Evolutionary conservation across 2,113 vertebrate genomes (phyloP), one percentile per base, ranked within the genome.

Genomic region (Amphiprion ocellaris): DNA sequence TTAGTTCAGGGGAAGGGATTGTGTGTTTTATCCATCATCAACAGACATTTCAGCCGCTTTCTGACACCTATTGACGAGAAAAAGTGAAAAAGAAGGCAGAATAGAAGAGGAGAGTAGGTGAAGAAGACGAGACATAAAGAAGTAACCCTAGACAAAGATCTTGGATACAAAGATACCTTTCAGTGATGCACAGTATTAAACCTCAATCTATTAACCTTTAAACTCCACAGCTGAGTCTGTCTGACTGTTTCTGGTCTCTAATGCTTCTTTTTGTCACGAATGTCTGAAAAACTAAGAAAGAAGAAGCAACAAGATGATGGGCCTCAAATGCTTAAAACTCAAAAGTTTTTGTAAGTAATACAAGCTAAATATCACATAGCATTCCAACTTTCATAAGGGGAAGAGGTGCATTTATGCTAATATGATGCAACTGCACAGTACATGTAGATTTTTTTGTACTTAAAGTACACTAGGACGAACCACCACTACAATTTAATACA

Each of bases 211-310:
- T 66, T 62, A 66, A 83, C 78, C 77, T 86, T 72, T 59, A 44
- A 77, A 33, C 50, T 69, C 14, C 46, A 50, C 23, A 66, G 82
- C 70, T 14, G 47, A 67, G 66, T 58, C 66, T 69, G 41, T 85
- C 71, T 71, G 63, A 64, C 60, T 73, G 59, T 86, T 82, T 85
- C 63, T 76, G 85, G 66, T 69, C 73, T 80, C 50, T 85, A 88
- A 89, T 85, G 83, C 65, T 76, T 64, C 54, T 74, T 72, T 50
- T 77, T 82, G 74, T 79, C 52, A 16, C 44, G 30, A 75, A 75
- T 49, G 75, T 60, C 80, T 74, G 69, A 76, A 77, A 87, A 86
- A 65, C 53, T 50, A 58, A 74, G 77, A 80, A 84, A 86, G 63
- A 24, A 74, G 47, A 60, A 19, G 69, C 55, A 41, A 39, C 52